Conservation (phyloP, 2,888 invertebrate genomes). For the Drosophila kokeensis region DNA sequence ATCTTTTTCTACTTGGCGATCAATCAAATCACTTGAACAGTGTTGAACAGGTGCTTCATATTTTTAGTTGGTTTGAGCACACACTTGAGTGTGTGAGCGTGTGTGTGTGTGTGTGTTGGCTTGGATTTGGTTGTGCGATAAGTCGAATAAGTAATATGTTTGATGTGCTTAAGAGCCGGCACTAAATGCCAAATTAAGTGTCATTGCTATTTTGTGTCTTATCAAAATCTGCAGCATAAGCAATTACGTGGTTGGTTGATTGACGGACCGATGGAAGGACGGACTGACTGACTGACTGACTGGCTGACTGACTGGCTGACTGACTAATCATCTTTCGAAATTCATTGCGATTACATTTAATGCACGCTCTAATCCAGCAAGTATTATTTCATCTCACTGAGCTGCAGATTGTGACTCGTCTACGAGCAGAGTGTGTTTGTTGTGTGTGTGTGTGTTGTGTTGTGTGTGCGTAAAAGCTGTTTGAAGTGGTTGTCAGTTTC, state of each 20-base stretch:
- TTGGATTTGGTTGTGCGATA: slow-evolving; percentile 17
- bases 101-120: neutral
- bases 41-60: neutral
- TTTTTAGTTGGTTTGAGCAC: neutral
- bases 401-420: slow-evolving; percentile 46
- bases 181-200: slow-evolving; percentile 52
- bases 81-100: neutral
- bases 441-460: slow-evolving; percentile 12
- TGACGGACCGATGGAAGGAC: slow-evolving; percentile 13
- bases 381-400: slow-evolving; percentile 68
- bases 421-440: slow-evolving; percentile 3
- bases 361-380: slow-evolving; percentile 58
- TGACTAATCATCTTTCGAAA: slow-evolving; percentile 65
- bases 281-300: neutral
- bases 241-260: slow-evolving; percentile 36
- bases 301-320: slow-evolving; percentile 3
- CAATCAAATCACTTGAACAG: neutral
- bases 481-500: slow-evolving; percentile 68
- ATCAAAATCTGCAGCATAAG: slow-evolving; percentile 41
- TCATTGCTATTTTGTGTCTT: slow-evolving; percentile 35
- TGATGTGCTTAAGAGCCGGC: slow-evolving; percentile 37
- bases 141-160: slow-evolving; percentile 10
- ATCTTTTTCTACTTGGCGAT: neutral
- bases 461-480: slow-evolving; percentile 48
- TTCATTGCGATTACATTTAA: slow-evolving; percentile 69